Percentiles rank a stretch among this genome's conserved stretches.
These are phyloP conservation scores for Trididemnum nubilum DNA, from an alignment of 23 tunicate species.

Conservation along the genomic window DNA sequence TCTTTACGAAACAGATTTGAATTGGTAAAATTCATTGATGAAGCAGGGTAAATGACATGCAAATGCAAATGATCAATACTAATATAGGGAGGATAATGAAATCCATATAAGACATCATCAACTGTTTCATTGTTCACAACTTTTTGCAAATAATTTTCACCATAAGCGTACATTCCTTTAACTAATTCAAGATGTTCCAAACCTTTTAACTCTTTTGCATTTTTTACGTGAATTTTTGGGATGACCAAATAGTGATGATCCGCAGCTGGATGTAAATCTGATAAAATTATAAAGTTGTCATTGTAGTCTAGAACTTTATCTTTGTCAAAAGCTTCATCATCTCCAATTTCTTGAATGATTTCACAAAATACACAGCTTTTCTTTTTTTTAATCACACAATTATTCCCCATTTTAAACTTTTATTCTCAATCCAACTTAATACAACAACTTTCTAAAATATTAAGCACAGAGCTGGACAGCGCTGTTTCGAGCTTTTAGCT, in stretches of 20 bases:
- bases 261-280: constrained; percentile 74
- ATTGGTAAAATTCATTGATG: constrained; percentile 42
- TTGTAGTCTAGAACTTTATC: constrained; percentile 51
- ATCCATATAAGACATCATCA: constrained; percentile 58
- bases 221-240: constrained; percentile 55
- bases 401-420: background rate
- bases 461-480: too few species aligned
- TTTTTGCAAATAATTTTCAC: constrained; percentile 29
- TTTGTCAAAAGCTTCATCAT: background rate
- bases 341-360: constrained; percentile 9
- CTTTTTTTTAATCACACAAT: background rate
- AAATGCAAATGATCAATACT: constrained; percentile 88
- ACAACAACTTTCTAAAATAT: too few species aligned
- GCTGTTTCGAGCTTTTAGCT: too few species aligned
- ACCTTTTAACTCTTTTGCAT: constrained; percentile 66
- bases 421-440: background rate
- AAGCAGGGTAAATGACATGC: constrained; percentile 75
- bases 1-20: constrained; percentile 52
- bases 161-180: constrained; percentile 67
- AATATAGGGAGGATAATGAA: constrained; percentile 91
- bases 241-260: constrained; percentile 83
- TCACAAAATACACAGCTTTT: constrained; percentile 44
- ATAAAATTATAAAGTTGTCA: constrained; percentile 44
- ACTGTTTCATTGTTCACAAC: constrained; percentile 20
- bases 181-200: constrained; percentile 51